Conservation (phyloP, 2,113 vertebrate genomes). For the Acanthochromis polyacanthus region DNA sequence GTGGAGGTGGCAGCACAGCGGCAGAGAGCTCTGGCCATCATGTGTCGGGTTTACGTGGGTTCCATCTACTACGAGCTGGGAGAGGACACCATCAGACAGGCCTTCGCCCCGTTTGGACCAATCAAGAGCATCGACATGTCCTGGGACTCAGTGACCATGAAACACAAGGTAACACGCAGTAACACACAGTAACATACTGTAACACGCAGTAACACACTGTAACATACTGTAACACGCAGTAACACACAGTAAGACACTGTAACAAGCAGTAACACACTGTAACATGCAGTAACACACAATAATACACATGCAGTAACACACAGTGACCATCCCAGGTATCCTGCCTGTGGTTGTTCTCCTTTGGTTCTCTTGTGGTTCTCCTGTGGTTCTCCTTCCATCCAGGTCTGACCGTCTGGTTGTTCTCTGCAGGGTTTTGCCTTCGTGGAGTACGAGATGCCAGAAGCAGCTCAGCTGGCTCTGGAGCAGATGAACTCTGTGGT, state of each 20-base stretch:
- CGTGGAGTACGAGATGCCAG: constrained; percentile 95
- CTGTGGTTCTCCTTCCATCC: no score
- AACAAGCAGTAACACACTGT: background rate
- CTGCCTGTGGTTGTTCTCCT: no score
- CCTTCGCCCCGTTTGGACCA: constrained; percentile 94
- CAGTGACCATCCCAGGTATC: no score
- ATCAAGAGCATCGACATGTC: constrained; percentile 99
- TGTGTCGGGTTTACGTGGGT: constrained; percentile 96
- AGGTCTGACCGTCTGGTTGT: background rate
- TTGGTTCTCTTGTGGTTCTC: no score
- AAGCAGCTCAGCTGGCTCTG: constrained; percentile 93
- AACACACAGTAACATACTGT: background rate
- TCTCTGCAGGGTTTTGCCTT: constrained; percentile 92
- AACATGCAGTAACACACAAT: background rate
- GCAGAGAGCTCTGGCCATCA: constrained; percentile 95
- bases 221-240: background rate
- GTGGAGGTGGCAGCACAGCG: constrained; percentile 94
- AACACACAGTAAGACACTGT: background rate
- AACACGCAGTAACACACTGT: background rate
- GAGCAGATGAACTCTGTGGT: constrained; percentile 98
- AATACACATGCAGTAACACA: no score
- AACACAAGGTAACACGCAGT: constrained; percentile 89
- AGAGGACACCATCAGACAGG: constrained; percentile 95
- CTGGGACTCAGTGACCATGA: constrained; percentile 98
- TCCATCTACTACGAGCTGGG: constrained; percentile 98